Evolutionary conservation across 2,797 vertebrate genomes (phyloP).

Genomic region (Pantherophis vulpinus): DNA sequence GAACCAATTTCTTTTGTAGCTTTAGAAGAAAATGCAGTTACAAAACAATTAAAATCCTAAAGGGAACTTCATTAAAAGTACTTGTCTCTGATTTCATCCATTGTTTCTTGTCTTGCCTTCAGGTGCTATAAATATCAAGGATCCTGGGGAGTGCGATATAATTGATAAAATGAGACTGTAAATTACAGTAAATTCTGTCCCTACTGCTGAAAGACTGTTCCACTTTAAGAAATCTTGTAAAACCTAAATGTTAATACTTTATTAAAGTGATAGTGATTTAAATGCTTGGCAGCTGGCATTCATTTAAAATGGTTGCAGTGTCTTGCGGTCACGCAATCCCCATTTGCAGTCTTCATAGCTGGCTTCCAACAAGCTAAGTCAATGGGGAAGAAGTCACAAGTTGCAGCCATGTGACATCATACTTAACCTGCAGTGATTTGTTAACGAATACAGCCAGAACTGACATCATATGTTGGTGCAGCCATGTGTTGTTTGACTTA

Average conservation of each 20-base stretch:
- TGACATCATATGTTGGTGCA: background rate
- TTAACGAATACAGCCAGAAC: background rate
- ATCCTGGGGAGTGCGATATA: background rate
- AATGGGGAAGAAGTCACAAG: background rate
- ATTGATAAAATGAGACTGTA: background rate
- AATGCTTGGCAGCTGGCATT: background rate
- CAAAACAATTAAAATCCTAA: slow-evolving; percentile 11
- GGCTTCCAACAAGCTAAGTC: background rate
- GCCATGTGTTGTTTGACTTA: background rate
- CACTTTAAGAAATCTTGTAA: background rate
- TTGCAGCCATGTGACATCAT: background rate
- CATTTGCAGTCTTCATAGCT: background rate
- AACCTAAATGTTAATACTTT: background rate
- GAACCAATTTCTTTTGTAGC: slow-evolving; percentile 39
- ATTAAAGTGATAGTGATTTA: background rate
- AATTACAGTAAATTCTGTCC: background rate
- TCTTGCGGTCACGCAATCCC: background rate
- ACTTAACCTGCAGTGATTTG: background rate
- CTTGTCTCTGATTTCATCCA: background rate
- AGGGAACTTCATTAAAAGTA: background rate
- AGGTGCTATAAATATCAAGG: background rate
- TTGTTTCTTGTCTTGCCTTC: background rate
- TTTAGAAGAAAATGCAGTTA: slow-evolving; percentile 28
- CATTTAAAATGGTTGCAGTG: background rate
- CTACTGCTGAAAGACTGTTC: background rate